Evolutionary conservation across 2,888 invertebrate species (phyloP).

Genomic region (Cancer borealis): DNA sequence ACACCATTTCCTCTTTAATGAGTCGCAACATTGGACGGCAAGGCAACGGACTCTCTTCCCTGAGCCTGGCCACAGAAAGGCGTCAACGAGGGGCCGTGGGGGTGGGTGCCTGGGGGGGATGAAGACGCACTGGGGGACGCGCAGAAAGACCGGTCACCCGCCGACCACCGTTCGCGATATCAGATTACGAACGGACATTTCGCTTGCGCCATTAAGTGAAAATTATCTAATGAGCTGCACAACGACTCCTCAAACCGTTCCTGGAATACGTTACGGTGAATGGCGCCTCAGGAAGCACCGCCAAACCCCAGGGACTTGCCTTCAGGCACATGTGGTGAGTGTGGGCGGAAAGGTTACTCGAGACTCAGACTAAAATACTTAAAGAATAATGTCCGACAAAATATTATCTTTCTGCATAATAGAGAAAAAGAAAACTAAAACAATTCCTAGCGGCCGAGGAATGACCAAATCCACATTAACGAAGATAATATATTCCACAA

Average conservation of each 20-base stretch:
- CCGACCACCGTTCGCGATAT: conserved; percentile 30
- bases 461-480: neutral
- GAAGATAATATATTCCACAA: neutral
- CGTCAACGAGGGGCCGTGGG: neutral
- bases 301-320: neutral
- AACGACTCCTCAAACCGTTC: conserved; percentile 58
- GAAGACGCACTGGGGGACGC: neutral
- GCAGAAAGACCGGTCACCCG: neutral
- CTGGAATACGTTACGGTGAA: conserved; percentile 48
- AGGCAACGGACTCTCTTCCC: neutral
- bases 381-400: neutral
- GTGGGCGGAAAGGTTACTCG: neutral
- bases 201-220: conserved; percentile 66
- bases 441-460: neutral
- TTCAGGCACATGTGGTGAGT: neutral
- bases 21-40: neutral
- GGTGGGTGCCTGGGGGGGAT: neutral
- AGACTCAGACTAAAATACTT: neutral
- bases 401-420: neutral
- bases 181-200: conserved; percentile 64
- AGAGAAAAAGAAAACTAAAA: neutral
- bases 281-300: neutral
- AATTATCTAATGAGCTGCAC: conserved; percentile 68
- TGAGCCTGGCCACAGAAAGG: neutral
- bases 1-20: conserved; percentile 43